A percentile compares a stretch with the other conserved stretches of the same genome.
Evolutionary conservation across 2,888 invertebrate species (phyloP).

Genomic region (Parnassius apollo): DNA sequence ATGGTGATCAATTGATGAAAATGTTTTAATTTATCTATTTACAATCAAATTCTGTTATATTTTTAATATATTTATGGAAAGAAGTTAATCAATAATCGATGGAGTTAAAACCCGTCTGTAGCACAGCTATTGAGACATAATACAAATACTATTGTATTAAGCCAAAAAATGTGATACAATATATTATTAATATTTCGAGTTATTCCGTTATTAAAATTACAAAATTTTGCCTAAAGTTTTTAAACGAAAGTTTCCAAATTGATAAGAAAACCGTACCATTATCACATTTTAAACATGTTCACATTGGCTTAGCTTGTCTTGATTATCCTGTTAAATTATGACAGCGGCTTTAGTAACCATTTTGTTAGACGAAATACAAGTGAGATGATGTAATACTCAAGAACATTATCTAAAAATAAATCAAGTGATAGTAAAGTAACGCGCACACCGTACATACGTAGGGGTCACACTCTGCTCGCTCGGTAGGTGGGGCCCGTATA

Average conservation of each 20-base stretch:
- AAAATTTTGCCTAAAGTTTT: background rate
- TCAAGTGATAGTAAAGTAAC: conserved; percentile 39
- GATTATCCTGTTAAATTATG: conserved; percentile 28
- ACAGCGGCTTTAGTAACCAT: conserved; percentile 19
- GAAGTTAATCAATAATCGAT: conserved; percentile 17
- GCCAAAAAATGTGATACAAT: background rate
- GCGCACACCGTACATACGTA: conserved; percentile 27
- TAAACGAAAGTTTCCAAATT: conserved; percentile 16
- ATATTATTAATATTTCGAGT: background rate
- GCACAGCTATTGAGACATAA: background rate
- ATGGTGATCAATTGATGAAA: conserved; percentile 6
- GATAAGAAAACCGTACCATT: conserved; percentile 9
- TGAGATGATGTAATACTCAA: conserved; percentile 31
- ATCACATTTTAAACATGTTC: conserved; percentile 20
- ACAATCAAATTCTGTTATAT: background rate
- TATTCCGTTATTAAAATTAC: no score
- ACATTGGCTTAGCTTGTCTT: conserved; percentile 10
- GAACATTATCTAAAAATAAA: conserved; percentile 47
- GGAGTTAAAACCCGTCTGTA: conserved; percentile 10
- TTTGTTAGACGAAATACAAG: conserved; percentile 23
- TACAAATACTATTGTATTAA: no score
- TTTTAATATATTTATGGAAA: conserved; percentile 3
- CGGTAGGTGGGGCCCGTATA: conserved; percentile 26
- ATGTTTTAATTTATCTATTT: conserved; percentile 5
- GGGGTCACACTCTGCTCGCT: conserved; percentile 7